Conservation (phyloP, 2,113 vertebrate species). For the Glaucomys volans region DNA sequence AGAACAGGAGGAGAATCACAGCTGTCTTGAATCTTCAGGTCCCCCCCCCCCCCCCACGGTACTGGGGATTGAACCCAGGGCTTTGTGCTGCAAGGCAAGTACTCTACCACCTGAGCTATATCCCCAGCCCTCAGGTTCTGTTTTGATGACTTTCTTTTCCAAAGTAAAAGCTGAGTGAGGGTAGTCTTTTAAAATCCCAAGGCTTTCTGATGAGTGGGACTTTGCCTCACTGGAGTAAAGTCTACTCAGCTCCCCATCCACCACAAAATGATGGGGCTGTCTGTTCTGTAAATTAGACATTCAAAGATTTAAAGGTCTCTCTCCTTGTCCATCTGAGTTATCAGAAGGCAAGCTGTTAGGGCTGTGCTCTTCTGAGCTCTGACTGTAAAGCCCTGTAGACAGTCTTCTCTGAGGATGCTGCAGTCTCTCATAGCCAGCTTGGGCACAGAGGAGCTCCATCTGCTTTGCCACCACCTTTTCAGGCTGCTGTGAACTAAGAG, state of each 20-base stretch:
- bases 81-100: too few relatives aligned
- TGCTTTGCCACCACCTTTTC: conserved; percentile 95
- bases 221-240: conserved; percentile 91
- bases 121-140: too few relatives aligned
- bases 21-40: conserved; percentile 98
- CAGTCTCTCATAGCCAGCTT: conserved; percentile 92
- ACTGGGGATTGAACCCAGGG: too few relatives aligned
- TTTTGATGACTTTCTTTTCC: conserved; percentile 96
- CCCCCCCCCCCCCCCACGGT: too few relatives aligned
- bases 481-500: too few relatives aligned
- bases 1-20: conserved; percentile 78
- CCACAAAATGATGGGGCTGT: conserved; percentile 88
- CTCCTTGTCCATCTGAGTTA: conserved; percentile 87
- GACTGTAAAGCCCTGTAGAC: conserved; percentile 90
- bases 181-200: conserved; percentile 92
- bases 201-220: conserved; percentile 90
- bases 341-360: conserved; percentile 90
- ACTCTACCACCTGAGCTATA: too few relatives aligned
- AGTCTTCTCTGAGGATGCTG: conserved; percentile 92
- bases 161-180: conserved; percentile 92
- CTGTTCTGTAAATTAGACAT: conserved; percentile 89
- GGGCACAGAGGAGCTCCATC: conserved; percentile 96
- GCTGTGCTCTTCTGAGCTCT: conserved; percentile 90
- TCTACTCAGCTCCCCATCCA: conserved; percentile 91
- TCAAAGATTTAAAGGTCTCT: conserved; percentile 94